Base-by-base conservation (phyloP, 2,113 vertebrate species). In the Pycnonotus jocosus region DNA sequence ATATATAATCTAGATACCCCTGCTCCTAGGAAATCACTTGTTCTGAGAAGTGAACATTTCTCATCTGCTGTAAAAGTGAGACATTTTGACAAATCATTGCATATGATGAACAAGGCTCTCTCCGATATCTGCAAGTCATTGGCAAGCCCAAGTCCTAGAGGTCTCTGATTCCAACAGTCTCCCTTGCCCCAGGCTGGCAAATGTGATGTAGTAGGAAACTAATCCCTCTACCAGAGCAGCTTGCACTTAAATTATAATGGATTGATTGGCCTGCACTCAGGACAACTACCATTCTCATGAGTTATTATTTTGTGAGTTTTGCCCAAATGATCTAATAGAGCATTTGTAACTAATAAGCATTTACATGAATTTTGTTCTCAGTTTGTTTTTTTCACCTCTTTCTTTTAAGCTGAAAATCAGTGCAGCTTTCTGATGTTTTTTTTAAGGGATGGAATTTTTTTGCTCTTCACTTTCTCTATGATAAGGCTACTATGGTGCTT, bases 171-270 rank as follows among this genome's bases (percentile, higher is more conserved):
- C 54, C 86, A 89, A 2, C 14, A 38, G 5, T 18, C 0, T 2
- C 16, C 11, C 12, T 48, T 16, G 5, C 18, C 27, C 71, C 72
- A 53, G 69, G 27, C n/a, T 93, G 71, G 61, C 66, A 69, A 54
- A 84, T 66, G 25, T 1, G 2, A 3, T 38, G 11, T 53, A 53
- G 20, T 37, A 35, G 45, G 56, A 30, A 92, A 37, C 72, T 30
- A 69, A 81, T 73, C n/a, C n/a, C 47, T 92, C 58, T 65, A 27
- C 76, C 30, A 40, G 33, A 96, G 58, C 73, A 92, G 73, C 69
- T 92, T 93, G 62, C 70, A 12, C 79, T 92, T 92, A 85, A 85
- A 92, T 92, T 58, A 16, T 81, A 81, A 86, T 77, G 65, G 58
- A 92, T 84, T 83, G 73, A 82, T 86, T 96, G 85, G 66, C 77